Base-by-base conservation (phyloP, 1,140 invertebrate species). In the Eumaeus atala region DNA sequence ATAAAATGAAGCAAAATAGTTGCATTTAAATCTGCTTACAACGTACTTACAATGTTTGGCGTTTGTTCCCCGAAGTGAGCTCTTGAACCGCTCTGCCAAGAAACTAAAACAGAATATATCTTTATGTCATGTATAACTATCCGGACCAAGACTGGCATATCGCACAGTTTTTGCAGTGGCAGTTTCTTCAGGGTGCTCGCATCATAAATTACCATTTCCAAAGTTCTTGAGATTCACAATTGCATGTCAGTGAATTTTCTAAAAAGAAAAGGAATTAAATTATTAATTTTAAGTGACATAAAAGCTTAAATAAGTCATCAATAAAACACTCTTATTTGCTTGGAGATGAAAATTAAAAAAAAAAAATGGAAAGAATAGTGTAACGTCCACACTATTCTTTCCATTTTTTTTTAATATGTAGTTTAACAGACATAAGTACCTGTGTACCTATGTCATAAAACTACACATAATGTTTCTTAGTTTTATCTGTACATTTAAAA, bases 101-200 rank as follows among this genome's bases (percentile, higher is more conserved):
- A 93, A 10, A 96, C 93, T 51, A 95, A 87, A 34, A 96, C 92
- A n/a, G 93, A 95, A 82, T 93, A 95, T 1, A 94, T 94, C 80
- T 96, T 94, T 33, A 96, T 94, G 77, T 96, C 95, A 84, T 95
- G 93, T 62, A 96, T 94, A 56, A 93, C 93, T 18, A 97, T 88
- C 77, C 94, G 93, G 40, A 93, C 87, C 59, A 96, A 91, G 61
- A 95, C 86, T 6, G 95, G 95, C 50, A 92, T 89, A 55, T 95
- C 92, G 74, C 95, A 97, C 70, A 97, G 94, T 67, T 92, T 91
- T 58, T 92, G 91, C 9, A 94, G 92, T 67, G 94, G 92, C 63
- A 96, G 88, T 55, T 77, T 94, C 92, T 42, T 93, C 90, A 0
- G 95, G 95, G 62, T 94, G 91, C 72, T 94, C 92, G 77, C 95